phyloP scores from a whole-genome alignment of 2,888 invertebrate genomes.

The Drosophila lacicola region DNA sequence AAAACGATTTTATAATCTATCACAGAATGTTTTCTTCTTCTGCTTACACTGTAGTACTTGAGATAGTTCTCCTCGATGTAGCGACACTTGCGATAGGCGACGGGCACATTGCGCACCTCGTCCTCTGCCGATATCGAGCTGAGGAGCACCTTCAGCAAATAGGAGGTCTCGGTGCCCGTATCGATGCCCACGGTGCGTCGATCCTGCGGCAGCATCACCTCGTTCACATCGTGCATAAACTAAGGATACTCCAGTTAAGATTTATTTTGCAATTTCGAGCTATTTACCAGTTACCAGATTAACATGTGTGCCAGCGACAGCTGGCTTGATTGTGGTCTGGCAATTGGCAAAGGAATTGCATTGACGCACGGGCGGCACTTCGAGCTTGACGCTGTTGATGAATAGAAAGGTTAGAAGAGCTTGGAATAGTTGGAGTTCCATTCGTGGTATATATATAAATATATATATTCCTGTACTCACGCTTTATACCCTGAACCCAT shows the following conservation, averaged over 20 bases:
- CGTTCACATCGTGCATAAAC: conserved; percentile 80
- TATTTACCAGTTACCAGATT: conserved; percentile 34
- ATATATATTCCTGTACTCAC: conserved; percentile 32
- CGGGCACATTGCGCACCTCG: conserved; percentile 77
- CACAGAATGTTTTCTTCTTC: background rate
- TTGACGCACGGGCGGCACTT: conserved; percentile 19
- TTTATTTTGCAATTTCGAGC: too few species aligned
- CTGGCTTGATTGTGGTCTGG: conserved; percentile 46
- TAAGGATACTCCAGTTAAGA: conserved; percentile 20
- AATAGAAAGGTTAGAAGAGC: background rate
- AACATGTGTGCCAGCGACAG: conserved; percentile 46
- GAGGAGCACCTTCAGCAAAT: conserved; percentile 65
- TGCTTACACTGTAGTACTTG: conserved; percentile 73
- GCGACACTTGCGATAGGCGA: conserved; percentile 82
- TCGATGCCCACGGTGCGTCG: conserved; percentile 54
- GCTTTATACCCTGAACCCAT: too few species aligned
- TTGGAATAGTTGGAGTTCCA: background rate
- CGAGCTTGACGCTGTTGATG: conserved; percentile 16
- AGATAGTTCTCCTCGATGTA: conserved; percentile 80
- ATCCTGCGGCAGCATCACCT: conserved; percentile 71
- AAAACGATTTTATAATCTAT: background rate
- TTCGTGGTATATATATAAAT: background rate
- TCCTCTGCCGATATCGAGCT: conserved; percentile 69
- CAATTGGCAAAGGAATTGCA: conserved; percentile 72
- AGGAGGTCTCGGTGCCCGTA: conserved; percentile 48